phyloP scores from a whole-genome alignment of 2,888 invertebrate genomes.

The Gastrophysa polygoni region DNA sequence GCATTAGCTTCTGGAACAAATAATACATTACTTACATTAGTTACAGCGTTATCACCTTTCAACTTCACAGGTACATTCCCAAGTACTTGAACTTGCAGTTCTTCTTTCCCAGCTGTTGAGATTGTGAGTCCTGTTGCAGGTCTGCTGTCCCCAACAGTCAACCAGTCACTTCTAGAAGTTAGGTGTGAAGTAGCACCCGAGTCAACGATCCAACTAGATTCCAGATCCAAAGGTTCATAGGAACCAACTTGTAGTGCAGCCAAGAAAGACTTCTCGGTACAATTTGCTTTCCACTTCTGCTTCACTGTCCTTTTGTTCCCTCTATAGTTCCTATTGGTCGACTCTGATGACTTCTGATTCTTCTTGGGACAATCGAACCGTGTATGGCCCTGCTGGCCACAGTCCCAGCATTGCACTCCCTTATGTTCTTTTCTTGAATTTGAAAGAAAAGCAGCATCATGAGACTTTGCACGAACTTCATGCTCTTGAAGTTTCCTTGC shows the following conservation, averaged over 20 bases:
- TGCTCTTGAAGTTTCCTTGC: too few relatives aligned
- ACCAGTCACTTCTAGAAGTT: not conserved
- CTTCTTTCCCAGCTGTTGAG: not conserved
- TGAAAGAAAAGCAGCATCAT: too few relatives aligned
- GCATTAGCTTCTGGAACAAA: not conserved
- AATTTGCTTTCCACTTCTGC: not conserved
- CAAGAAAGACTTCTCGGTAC: not conserved
- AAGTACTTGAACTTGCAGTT: not conserved
- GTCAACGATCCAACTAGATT: not conserved
- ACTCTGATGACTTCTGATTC: not conserved
- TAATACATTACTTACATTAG: not conserved
- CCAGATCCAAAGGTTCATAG: not conserved
- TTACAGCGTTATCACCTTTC: not conserved
- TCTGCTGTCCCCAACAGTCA: not conserved
- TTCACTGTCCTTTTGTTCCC: not conserved
- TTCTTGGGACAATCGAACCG: not conserved
- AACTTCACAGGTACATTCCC: not conserved
- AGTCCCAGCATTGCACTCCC: too few relatives aligned
- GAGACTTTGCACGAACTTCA: conserved; percentile 22
- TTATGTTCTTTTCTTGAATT: too few relatives aligned
- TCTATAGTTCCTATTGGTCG: not conserved
- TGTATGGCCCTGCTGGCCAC: not conserved
- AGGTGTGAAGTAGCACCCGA: not conserved
- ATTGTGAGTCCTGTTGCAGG: not conserved
- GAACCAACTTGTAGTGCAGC: too few relatives aligned